Evolutionary conservation across 2,888 invertebrate species (phyloP).

Genomic region (Drosophila lutescens): DNA sequence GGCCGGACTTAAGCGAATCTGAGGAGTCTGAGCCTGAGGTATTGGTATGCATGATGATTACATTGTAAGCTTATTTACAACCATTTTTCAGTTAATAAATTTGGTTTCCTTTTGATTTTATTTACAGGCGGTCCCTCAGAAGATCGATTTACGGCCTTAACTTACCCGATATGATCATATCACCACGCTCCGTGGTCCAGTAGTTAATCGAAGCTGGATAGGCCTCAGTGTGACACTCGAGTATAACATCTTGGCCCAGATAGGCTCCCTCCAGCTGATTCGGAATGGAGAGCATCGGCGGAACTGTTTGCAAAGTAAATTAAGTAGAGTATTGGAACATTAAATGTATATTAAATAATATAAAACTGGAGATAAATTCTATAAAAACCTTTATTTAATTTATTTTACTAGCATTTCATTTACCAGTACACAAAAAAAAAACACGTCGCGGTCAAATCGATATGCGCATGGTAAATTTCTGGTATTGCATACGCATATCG

Average conservation of each 20-base stretch:
- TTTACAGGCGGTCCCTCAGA: slow-evolving; percentile 1
- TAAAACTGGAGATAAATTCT: not conserved
- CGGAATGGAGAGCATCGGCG: slow-evolving; percentile 96
- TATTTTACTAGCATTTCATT: too few species aligned
- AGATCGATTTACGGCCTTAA: slow-evolving; percentile 4
- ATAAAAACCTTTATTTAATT: too few species aligned
- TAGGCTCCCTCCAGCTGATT: slow-evolving; percentile 96
- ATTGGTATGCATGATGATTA: slow-evolving; percentile 56
- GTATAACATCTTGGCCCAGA: slow-evolving; percentile 93
- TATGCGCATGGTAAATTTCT: too few species aligned
- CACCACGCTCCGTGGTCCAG: slow-evolving; percentile 95
- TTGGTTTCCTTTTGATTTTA: slow-evolving; percentile 20
- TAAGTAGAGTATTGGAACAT: too few species aligned
- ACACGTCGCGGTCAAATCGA: too few species aligned
- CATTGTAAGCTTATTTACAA: slow-evolving; percentile 72
- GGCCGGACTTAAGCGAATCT: slow-evolving; percentile 1
- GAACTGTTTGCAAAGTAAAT: slow-evolving; percentile 87
- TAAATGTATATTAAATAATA: not conserved
- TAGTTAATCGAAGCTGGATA: slow-evolving; percentile 97
- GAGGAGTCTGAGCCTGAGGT: slow-evolving; percentile 8
- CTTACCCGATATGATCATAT: slow-evolving; percentile 97
- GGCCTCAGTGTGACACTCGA: slow-evolving; percentile 96
- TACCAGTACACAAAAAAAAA: too few species aligned
- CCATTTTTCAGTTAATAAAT: slow-evolving; percentile 63
- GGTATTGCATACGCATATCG: too few species aligned